phyloP scores from a whole-genome alignment of 2,797 vertebrate species.

The Fundulus diaphanus region DNA sequence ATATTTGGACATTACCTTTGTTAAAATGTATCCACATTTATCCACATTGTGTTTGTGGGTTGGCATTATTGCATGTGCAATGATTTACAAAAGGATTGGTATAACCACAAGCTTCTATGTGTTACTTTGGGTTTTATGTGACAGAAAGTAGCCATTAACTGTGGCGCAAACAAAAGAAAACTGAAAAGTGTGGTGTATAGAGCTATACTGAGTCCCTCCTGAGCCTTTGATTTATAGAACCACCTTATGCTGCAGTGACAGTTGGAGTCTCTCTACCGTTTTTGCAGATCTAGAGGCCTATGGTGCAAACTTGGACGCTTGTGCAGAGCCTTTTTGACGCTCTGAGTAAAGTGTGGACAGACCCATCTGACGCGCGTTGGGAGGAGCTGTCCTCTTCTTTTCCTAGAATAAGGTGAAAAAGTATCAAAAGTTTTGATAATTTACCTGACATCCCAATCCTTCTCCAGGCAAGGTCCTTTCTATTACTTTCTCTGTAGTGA shows the following conservation, averaged over 20 bases:
- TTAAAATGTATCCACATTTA: not conserved
- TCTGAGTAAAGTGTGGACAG: too few species aligned
- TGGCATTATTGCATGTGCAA: not conserved
- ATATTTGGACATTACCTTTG: not conserved
- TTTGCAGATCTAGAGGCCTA: not conserved
- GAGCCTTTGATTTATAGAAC: not conserved
- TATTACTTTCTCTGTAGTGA: too few species aligned
- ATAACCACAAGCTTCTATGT: not conserved
- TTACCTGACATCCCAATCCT: too few species aligned
- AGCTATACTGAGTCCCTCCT: not conserved
- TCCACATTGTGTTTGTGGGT: not conserved
- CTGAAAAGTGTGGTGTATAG: not conserved
- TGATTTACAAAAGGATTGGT: not conserved
- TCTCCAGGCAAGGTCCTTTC: too few species aligned
- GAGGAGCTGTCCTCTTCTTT: too few species aligned
- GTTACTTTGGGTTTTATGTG: not conserved
- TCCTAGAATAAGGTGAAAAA: too few species aligned
- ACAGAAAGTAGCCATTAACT: not conserved
- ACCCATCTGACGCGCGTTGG: too few species aligned
- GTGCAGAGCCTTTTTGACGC: too few species aligned
- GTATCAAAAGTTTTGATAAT: too few species aligned
- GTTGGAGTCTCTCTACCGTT: not conserved
- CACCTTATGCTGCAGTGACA: not conserved
- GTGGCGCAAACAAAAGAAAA: not conserved
- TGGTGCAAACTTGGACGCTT: too few species aligned